Base-by-base conservation (phyloP, 2,113 vertebrate genomes). In the Aldabrachelys gigantea region DNA sequence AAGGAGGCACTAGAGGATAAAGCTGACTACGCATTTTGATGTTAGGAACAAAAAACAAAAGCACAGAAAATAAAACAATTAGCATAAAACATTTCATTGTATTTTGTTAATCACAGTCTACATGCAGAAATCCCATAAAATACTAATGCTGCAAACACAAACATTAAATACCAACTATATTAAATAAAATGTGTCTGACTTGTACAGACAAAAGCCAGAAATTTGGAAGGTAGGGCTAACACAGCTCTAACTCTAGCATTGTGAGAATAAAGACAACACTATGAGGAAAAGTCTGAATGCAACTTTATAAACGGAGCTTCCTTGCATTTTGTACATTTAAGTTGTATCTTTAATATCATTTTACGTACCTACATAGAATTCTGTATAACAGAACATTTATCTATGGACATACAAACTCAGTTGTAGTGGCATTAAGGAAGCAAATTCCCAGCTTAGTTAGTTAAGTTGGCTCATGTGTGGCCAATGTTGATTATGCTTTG, bases 1-100 rank as follows among this genome's bases (percentile, higher is more conserved):
- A 59, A 96, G 90, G 94, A 94, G 44, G 93, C 54, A 82, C 92
- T 89, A 41, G 22, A 91, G 96, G 95, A 94, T 83, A 98, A 95
- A 2, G 80, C 85, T 85, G 96, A 93, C 94, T 96, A 94, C 90
- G 94, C 38, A 2, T 86, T 96, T 41, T 80, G 88, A 96, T 85
- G 88, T 95, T 52, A 59, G 89, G 94, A 88, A 27, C 0, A 79
- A 44, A 91, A 38, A 54, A 54, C 57, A 89, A 50, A 92, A 91
- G 78, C 53, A 96, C 54, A 92, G 88, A 89, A 96, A 92, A 95
- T 82, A 92, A 94, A 95, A 86, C 7, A 72, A 8, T 91, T 89
- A 87, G 88, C 91, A 91, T 80, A 54, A 54, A 94, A n/a, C 25
- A 62, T 80, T 56, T 59, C 0, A 2, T 65, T 57, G 81, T 6